Evolutionary conservation across 2,888 invertebrate species (phyloP), one percentile per base, ranked within the genome.

Genomic region (Lucinisca nassula): DNA sequence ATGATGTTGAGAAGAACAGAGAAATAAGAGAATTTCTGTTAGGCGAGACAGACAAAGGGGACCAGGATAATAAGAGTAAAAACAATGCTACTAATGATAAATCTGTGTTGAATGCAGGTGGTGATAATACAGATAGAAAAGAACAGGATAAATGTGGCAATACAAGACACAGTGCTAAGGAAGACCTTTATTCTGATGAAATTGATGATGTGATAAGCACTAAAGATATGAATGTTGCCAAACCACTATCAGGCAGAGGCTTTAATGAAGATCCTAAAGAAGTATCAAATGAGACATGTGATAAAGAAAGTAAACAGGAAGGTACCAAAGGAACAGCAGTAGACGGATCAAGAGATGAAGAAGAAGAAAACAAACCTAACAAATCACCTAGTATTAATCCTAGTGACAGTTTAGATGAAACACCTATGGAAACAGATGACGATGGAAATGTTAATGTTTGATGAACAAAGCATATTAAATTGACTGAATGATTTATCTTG

Each of bases 1-100:
- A 81, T 58, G 49, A 10, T 51, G 55, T 37, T n/a, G 32, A 81
- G 12, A 45, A 84, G 40, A 72, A 37, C 58, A 27, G 21, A 38
- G 30, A 55, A 17, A 27, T 6, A 4, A 1, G 30, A 61, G 6
- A 30, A 24, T 61, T 27, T 45, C 27, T 24, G 24, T 30, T 61
- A 17, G 45, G 45, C 17, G 61, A 49, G 32, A 45, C 0, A 32
- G 27, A 45, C 24, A 40, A 4, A n/a, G 45, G 3, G 4, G 35
- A 30, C 12, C 32, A 30, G 4, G 38, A 55, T 14, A 2, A 10
- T 30, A 27, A 76, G 40, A 35, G 24, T 12, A 49, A 2, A 21
- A 45, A 14, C 27, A 30, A 1, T 49, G 49, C 21, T 21, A 49
- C 1, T 21, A 75, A 37, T 32, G 3, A 35, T 2, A 76, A 76